phyloP scores from a whole-genome alignment of 2,797 vertebrate species.

The Sebastes miniatus region DNA sequence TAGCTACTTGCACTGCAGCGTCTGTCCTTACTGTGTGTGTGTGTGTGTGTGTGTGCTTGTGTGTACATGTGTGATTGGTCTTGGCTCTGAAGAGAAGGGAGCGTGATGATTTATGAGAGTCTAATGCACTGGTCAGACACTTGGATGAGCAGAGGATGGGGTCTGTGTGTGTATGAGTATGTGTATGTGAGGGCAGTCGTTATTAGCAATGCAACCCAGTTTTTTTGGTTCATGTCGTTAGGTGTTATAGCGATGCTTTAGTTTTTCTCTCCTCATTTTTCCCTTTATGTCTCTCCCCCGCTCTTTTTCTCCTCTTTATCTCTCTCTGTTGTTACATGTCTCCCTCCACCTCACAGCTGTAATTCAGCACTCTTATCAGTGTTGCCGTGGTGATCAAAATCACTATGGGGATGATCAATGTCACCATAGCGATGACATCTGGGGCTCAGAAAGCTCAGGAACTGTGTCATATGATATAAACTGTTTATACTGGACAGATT shows the following conservation, averaged over 20 bases:
- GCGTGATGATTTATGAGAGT: slow-evolving; percentile 62
- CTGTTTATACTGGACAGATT: not conserved
- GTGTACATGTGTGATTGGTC: slow-evolving; percentile 20
- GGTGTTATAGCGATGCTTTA: not conserved
- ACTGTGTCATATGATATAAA: not conserved
- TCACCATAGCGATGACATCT: slow-evolving; percentile 24
- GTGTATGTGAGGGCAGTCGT: not conserved
- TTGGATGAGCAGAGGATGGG: slow-evolving; percentile 1
- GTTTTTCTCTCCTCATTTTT: not conserved
- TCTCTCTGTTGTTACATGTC: not conserved
- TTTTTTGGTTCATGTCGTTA: not conserved
- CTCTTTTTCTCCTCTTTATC: not conserved
- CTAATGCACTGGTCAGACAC: slow-evolving; percentile 46
- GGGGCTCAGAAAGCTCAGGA: not conserved
- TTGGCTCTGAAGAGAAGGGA: slow-evolving; percentile 20
- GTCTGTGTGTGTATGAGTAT: not conserved
- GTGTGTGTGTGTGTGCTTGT: slow-evolving; percentile 6
- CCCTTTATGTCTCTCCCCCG: not conserved
- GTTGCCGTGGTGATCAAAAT: slow-evolving; percentile 16
- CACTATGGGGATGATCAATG: slow-evolving; percentile 25
- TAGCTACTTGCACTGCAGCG: slow-evolving; percentile 55
- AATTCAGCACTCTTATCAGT: slow-evolving; percentile 11
- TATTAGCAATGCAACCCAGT: not conserved
- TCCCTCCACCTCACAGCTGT: slow-evolving; percentile 6
- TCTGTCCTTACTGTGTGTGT: slow-evolving; percentile 19